Evolutionary conservation across 2,797 vertebrate genomes (phyloP), one percentile per base, ranked within the genome.

Genomic region (Delichon dasypus): DNA sequence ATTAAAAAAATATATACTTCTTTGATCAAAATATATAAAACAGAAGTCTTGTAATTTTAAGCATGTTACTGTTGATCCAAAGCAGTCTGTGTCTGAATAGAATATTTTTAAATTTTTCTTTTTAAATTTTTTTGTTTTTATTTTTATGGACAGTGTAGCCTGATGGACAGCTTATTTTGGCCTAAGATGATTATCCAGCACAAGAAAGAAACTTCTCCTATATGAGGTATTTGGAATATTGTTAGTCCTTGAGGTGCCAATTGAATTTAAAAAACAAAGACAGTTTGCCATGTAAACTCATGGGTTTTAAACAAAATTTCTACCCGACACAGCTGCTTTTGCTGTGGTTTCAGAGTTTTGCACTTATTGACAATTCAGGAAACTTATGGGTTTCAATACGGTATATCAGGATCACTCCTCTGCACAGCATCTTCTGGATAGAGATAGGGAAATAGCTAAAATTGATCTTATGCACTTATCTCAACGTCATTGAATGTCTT

Each of bases 11-110:
- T 3, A 54, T 7, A 25, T 32, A 50, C 16, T 30, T 85, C 7
- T 74, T 44, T 54, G n/a, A 74, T 20, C 16, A 85, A 94, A 96
- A 81, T 70, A 83, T 34, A 94, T 79, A 82, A 88, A 94, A 48
- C 34, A 77, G 34, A 94, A 83, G 10, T 74, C 8, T 40, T 57
- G 21, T 27, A 58, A 61, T 84, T 73, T 74, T 92, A 32, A 51
- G 20, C 5, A 16, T 88, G 48, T 75, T 75, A 50, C 48, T 89
- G 27, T n/a, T 67, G 85, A 54, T 32, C 22, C 53, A 90, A 95
- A 70, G 10, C 3, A 30, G 20, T 48, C 27, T 64, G 4, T 54
- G 10, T n/a, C 53, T 87, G 32, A 85, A 50, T 9, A 27, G 15
- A 19, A 5, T 1, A 8, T 26, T 45, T 50, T 7, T 18, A 1